Base-by-base conservation (phyloP, 2,797 vertebrate genomes). In the Halcyon chelicuti region DNA sequence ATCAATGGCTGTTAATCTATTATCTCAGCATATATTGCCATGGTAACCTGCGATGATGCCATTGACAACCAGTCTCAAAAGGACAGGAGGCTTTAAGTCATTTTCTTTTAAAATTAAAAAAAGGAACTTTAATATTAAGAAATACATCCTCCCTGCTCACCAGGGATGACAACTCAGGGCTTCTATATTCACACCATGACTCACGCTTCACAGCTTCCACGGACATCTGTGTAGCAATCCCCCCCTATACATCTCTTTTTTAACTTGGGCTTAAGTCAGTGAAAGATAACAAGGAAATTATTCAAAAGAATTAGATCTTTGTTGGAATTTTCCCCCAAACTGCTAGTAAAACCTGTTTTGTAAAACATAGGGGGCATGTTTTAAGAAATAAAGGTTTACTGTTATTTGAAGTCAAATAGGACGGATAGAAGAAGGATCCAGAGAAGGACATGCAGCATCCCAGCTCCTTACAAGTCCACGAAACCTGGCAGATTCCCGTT, bases 71-170 rank as follows among this genome's bases (percentile, higher is more conserved):
- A 94, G 89, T 88, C 92, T 96, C 91, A 47, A 96, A 96, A 96
- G 93, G 92, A 94, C 91, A 96, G 63, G 83, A 96, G 94, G 96
- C 92, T 97, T 97, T 96, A 97, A 97, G 94, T 95, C 82, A 93
- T 96, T 97, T 96, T 96, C 93, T 95, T 97, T 96, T 93, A 95
- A 97, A 97, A 97, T 96, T 96, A 97, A 96, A 96, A 96, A 96
- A 94, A 97, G 94, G 95, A 97, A 97, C 96, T 96, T 97, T 95
- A 94, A 93, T 95, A 97, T 96, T 97, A 96, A 97, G 94, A 94
- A 96, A 96, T 92, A 94, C 88, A 96, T 96, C 93, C 91, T 96
- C 86, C 75, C 78, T 92, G 93, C 93, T 95, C 96, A 96, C 94
- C 94, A 95, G 96, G 86, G 92, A 96, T 96, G 94, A 96, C 93